These are phyloP conservation scores for Ceriagrion tenellum DNA, from an alignment of 2,888 invertebrate genomes.

Conservation along the genomic window DNA sequence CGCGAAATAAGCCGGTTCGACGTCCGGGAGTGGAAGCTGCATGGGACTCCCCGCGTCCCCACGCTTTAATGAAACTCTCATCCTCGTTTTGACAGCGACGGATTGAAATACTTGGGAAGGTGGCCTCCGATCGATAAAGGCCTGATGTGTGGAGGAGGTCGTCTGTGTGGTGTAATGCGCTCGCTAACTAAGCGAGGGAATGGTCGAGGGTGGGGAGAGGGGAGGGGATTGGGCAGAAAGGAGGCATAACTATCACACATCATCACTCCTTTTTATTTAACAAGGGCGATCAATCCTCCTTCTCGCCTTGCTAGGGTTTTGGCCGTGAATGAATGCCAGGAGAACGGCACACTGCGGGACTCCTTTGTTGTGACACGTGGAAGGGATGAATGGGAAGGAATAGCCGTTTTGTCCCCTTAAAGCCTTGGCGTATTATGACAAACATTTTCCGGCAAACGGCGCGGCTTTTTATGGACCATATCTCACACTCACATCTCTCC, in stretches of 20 bases:
- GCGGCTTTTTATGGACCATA: constrained; percentile 64
- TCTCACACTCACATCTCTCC: constrained; percentile 56
- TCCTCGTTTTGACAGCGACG: background rate
- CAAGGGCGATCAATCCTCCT: constrained; percentile 18
- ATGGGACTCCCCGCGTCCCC: background rate
- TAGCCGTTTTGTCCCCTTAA: constrained; percentile 62
- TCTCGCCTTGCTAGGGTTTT: background rate
- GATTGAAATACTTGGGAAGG: background rate
- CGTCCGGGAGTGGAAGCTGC: background rate
- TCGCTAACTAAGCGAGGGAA: background rate
- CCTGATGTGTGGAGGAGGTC: background rate
- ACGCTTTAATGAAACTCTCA: background rate
- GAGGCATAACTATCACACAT: background rate
- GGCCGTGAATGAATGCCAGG: background rate
- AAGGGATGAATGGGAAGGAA: constrained; percentile 64
- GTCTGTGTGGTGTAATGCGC: background rate
- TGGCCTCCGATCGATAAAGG: background rate
- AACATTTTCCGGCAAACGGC: constrained; percentile 67
- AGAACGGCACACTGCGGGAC: constrained; percentile 33
- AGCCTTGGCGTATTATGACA: constrained; percentile 63
- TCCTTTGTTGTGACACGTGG: constrained; percentile 62
- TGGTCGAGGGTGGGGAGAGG: background rate
- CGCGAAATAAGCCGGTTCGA: constrained; percentile 28
- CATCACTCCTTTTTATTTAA: background rate
- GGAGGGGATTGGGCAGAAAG: no score